Evolutionary conservation across 2,888 invertebrate genomes (phyloP).

Genomic region (Galerucella nymphaeae): DNA sequence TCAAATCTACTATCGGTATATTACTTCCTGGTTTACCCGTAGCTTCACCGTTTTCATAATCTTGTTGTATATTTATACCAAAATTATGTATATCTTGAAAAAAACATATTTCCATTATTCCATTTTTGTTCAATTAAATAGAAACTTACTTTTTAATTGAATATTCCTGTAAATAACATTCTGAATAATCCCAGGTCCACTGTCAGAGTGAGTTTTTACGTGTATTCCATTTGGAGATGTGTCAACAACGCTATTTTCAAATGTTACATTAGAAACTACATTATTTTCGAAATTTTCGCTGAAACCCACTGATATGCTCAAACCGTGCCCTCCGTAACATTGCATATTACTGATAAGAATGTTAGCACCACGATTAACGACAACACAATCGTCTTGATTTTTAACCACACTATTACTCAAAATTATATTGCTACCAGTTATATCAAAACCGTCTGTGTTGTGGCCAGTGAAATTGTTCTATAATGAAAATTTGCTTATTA

Average conservation of each 20-base stretch:
- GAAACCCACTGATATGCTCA: slow-evolving; percentile 29
- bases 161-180: slow-evolving; percentile 40
- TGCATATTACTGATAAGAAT: slow-evolving; percentile 31
- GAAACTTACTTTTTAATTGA: slow-evolving; percentile 31
- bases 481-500: not conserved
- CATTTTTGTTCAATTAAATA: too few species aligned
- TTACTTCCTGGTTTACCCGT: slow-evolving; percentile 24
- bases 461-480: slow-evolving; percentile 29
- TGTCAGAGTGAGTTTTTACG: slow-evolving; percentile 37
- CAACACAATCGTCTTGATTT: slow-evolving; percentile 33
- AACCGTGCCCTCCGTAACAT: slow-evolving; percentile 41
- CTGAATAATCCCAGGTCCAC: slow-evolving; percentile 30
- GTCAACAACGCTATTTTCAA: slow-evolving; percentile 33
- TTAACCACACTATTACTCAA: slow-evolving; percentile 17
- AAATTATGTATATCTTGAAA: slow-evolving; percentile 32
- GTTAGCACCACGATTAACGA: slow-evolving; percentile 22
- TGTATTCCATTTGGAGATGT: slow-evolving; percentile 39
- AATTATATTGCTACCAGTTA: slow-evolving; percentile 12
- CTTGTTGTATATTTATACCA: slow-evolving; percentile 28
- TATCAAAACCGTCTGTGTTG: slow-evolving; percentile 28
- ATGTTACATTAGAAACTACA: slow-evolving; percentile 22
- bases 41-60: slow-evolving; percentile 20
- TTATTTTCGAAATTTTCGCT: slow-evolving; percentile 8
- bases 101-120: not conserved
- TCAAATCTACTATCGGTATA: slow-evolving; percentile 29